Conservation (phyloP, 2,797 vertebrate genomes). For the Podarcis lilfordi region DNA sequence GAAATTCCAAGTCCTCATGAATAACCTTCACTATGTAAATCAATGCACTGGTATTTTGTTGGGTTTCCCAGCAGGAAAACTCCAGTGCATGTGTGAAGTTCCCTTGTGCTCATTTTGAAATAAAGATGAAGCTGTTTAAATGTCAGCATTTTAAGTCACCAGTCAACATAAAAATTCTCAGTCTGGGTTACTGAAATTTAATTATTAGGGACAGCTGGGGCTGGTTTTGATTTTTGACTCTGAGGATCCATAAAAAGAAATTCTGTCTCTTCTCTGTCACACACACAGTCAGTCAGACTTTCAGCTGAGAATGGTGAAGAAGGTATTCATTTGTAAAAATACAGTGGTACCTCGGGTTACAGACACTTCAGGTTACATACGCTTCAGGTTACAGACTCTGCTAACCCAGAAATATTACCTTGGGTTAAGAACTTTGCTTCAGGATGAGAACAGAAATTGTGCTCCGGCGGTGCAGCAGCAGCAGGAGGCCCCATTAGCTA, state of each 20-base stretch:
- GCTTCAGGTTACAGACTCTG: too few species aligned
- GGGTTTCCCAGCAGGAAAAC: slow-evolving; percentile 67
- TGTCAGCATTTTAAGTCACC: slow-evolving; percentile 65
- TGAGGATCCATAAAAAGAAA: slow-evolving; percentile 39
- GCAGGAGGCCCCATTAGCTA: too few species aligned
- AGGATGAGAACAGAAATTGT: too few species aligned
- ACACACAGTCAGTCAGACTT: background rate
- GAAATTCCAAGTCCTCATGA: slow-evolving; percentile 52
- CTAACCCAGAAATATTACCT: too few species aligned
- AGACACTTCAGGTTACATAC: too few species aligned
- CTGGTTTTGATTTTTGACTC: slow-evolving; percentile 58
- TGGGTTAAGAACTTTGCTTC: too few species aligned
- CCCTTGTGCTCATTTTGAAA: slow-evolving; percentile 65
- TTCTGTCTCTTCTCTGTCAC: background rate
- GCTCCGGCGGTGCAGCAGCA: too few species aligned
- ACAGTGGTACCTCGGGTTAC: too few species aligned
- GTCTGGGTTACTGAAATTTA: slow-evolving; percentile 58
- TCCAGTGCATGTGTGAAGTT: slow-evolving; percentile 62
- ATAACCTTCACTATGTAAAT: slow-evolving; percentile 72
- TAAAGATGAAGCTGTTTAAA: slow-evolving; percentile 62
- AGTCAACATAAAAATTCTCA: slow-evolving; percentile 63
- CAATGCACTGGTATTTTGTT: slow-evolving; percentile 54
- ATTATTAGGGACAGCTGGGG: slow-evolving; percentile 67
- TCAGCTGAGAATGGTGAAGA: slow-evolving; percentile 5
- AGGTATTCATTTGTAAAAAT: slow-evolving; percentile 2